Percentiles rank a stretch among this genome's conserved stretches.
Evolutionary conservation across 1,140 invertebrate species (phyloP).

Genomic region (Harlomillsia oculata): DNA sequence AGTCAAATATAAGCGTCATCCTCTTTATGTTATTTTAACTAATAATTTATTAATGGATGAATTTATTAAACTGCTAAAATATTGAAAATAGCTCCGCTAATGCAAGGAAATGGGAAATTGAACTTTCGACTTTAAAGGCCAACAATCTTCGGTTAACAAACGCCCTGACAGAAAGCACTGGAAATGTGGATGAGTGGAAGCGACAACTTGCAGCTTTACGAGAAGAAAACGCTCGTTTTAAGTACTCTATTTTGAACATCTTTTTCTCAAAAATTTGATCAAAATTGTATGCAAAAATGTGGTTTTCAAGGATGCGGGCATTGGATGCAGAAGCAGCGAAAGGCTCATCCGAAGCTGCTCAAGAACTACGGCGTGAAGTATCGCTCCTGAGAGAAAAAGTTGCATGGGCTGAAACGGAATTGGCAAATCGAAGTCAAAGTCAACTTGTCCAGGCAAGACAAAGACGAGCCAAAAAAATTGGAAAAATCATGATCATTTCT

Average conservation of each 20-base stretch:
- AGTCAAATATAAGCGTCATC: not conserved
- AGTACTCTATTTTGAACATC: too few species aligned
- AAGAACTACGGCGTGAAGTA: slow-evolving; percentile 52
- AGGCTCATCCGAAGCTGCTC: slow-evolving; percentile 45
- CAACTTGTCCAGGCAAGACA: too few species aligned
- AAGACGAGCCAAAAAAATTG: too few species aligned
- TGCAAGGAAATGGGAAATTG: slow-evolving; percentile 97
- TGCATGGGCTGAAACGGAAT: too few species aligned
- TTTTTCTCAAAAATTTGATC: too few species aligned
- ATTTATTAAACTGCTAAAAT: not conserved
- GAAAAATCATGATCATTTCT: too few species aligned
- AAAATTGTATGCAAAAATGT: too few species aligned
- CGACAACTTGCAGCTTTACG: slow-evolving; percentile 88
- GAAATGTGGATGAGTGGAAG: slow-evolving; percentile 98
- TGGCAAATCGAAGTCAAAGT: too few species aligned
- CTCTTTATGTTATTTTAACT: not conserved
- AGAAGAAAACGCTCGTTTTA: slow-evolving; percentile 85
- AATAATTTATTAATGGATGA: not conserved
- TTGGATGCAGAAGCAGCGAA: slow-evolving; percentile 61
- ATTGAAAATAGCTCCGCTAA: slow-evolving; percentile 67
- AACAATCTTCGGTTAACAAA: slow-evolving; percentile 90
- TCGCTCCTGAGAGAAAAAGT: slow-evolving; percentile 57
- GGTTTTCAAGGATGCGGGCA: too few species aligned
- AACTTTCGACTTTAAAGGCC: slow-evolving; percentile 88
- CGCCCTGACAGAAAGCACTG: slow-evolving; percentile 90